Evolutionary conservation across 2,113 vertebrate species (phyloP).

Genomic region (Zapus hudsonius): DNA sequence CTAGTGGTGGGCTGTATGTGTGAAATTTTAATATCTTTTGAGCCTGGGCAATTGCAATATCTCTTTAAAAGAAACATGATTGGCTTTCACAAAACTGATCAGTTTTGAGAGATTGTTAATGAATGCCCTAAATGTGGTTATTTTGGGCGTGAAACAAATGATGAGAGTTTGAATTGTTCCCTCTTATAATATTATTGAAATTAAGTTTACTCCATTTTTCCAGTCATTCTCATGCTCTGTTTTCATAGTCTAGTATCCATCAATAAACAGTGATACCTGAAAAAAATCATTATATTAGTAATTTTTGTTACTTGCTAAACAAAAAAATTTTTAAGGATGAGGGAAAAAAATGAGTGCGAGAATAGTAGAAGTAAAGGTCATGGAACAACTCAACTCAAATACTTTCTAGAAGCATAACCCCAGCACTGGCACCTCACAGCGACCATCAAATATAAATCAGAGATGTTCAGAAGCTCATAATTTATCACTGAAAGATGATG

Average conservation of each 20-base stretch:
- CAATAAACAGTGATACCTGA: conserved; percentile 98
- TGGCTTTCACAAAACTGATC: conserved; percentile 92
- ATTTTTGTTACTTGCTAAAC: background rate
- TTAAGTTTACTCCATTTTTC: conserved; percentile 95
- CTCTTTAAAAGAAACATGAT: conserved; percentile 88
- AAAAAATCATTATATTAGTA: background rate
- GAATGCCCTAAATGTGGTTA: conserved; percentile 88
- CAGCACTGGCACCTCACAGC: background rate
- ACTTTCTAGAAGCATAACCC: background rate
- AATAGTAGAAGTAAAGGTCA: background rate
- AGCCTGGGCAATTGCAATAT: conserved; percentile 91
- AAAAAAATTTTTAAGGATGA: background rate
- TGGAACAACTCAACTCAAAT: background rate
- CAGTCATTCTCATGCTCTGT: conserved; percentile 94
- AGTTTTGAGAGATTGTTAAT: conserved; percentile 88
- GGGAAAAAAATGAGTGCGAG: background rate
- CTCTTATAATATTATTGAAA: conserved; percentile 89
- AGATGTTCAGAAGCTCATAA: background rate
- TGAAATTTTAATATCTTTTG: conserved; percentile 90
- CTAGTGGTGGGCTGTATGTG: conserved; percentile 94
- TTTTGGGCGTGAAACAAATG: conserved; percentile 89
- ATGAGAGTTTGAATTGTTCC: conserved; percentile 89
- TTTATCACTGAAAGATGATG: background rate
- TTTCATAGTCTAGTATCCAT: conserved; percentile 93
- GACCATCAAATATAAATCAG: background rate